Base-by-base conservation (phyloP, 2,113 vertebrate genomes). In the Loxodonta africana region DNA sequence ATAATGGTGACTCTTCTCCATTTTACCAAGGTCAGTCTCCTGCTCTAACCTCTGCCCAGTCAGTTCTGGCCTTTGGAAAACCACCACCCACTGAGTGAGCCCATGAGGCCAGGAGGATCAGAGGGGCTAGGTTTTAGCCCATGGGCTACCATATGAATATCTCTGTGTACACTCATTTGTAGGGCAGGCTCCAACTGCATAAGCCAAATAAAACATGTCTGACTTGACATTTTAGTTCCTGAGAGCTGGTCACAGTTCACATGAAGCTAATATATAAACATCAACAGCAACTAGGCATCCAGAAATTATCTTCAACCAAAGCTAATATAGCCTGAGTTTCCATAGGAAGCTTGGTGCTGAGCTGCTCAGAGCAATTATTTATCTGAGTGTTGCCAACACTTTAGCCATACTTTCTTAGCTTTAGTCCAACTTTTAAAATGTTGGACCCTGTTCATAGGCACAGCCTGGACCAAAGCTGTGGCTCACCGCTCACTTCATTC, bases 161-260 rank as follows among this genome's bases (percentile, higher is more conserved):
- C 83, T 94, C 82, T 93, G 37, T 96, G 89, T 85, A 80, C 46
- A 90, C 80, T 97, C 86, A 80, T 93, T 91, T 86, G 9, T 93
- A 91, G 89, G 83, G 69, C 85, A 1, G 7, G 86, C 80, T 97
- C 84, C 92, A 91, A 44, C 37, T 77, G 33, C 15, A 95, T 88
- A 87, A 95, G 95, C 97, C 94, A 97, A 98, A 98, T 93, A 91
- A 97, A 97, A 94, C 94, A 69, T 91, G 41, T 95, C 90, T 89
- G 71, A 91, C 80, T 95, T 51, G 10, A 96, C 41, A 44, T 94
- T 94, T 92, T 74, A 95, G 81, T 97, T 94, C 83, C 87, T 69
- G 44, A 96, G 83, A 94, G 44, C 65, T 97, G 93, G 74, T 94
- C 82, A 85, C 89, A 84, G 89, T 97, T 96, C 81, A 62, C 4